A percentile compares a stretch with the other conserved stretches of the same genome.
Evolutionary conservation across 2,113 vertebrate genomes (phyloP).

Genomic region (Serilophus lunatus): DNA sequence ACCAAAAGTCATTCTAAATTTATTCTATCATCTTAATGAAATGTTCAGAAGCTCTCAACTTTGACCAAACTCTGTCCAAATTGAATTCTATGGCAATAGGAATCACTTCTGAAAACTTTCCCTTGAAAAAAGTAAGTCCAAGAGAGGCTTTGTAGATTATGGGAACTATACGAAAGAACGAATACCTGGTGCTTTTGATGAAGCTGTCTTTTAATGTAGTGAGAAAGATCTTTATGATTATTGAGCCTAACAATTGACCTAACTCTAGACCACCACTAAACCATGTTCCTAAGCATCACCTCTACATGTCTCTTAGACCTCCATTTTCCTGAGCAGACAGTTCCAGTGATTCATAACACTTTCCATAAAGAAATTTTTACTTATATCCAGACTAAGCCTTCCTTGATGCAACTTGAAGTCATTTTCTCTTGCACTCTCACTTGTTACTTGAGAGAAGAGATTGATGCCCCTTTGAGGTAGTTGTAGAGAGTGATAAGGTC

Average conservation of each 20-base stretch:
- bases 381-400: no score
- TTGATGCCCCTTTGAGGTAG: no score
- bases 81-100: neutral
- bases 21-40: neutral
- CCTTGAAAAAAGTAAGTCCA: neutral
- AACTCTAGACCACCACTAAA: no score
- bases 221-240: neutral
- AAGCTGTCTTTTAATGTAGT: neutral
- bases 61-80: neutral
- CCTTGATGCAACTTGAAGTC: no score
- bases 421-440: no score
- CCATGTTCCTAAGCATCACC: no score
- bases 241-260: neutral
- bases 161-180: neutral
- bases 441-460: no score
- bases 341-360: no score
- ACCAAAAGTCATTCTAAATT: neutral
- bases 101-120: neutral
- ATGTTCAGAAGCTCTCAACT: neutral
- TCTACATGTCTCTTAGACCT: no score
- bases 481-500: neutral
- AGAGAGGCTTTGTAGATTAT: neutral
- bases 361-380: no score
- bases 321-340: no score
- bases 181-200: neutral